Evolutionary conservation across 2,888 invertebrate species (phyloP).

Genomic region (Drosophila meridiana): DNA sequence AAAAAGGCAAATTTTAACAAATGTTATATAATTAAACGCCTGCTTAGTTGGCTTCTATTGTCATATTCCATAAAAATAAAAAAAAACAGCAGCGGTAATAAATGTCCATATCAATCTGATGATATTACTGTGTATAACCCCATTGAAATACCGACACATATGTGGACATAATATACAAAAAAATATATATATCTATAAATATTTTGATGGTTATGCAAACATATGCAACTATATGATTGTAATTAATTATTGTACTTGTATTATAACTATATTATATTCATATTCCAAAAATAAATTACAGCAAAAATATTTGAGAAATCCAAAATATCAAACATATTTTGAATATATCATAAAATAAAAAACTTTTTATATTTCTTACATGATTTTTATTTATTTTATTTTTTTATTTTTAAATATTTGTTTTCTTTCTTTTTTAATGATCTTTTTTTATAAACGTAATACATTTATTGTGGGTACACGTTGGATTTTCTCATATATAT

Average conservation of each 20-base stretch:
- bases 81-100: constrained; percentile 18
- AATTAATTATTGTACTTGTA: constrained; percentile 72
- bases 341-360: not conserved
- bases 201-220: constrained; percentile 43
- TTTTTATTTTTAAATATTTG: constrained; percentile 71
- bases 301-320: constrained; percentile 52
- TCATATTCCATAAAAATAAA: constrained; percentile 8
- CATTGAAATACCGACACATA: constrained; percentile 14
- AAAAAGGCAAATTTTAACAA: constrained; percentile 7
- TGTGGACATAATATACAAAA: constrained; percentile 30
- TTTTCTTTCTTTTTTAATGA: constrained; percentile 47
- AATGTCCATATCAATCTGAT: constrained; percentile 60
- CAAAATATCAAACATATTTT: not conserved
- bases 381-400: constrained; percentile 75
- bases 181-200: constrained; percentile 22
- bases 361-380: constrained; percentile 48
- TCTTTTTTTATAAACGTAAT: constrained; percentile 78
- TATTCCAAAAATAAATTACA: constrained; percentile 79
- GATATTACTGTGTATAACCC: constrained; percentile 31
- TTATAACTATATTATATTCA: constrained; percentile 70
- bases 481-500: constrained; percentile 50
- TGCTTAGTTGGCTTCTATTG: constrained; percentile 53
- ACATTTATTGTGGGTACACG: constrained; percentile 78
- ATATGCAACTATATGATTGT: constrained; percentile 70
- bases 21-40: constrained; percentile 33